Evolutionary conservation across 2,113 vertebrate species (phyloP).

Genomic region (Protobothrops mucrosquamatus): DNA sequence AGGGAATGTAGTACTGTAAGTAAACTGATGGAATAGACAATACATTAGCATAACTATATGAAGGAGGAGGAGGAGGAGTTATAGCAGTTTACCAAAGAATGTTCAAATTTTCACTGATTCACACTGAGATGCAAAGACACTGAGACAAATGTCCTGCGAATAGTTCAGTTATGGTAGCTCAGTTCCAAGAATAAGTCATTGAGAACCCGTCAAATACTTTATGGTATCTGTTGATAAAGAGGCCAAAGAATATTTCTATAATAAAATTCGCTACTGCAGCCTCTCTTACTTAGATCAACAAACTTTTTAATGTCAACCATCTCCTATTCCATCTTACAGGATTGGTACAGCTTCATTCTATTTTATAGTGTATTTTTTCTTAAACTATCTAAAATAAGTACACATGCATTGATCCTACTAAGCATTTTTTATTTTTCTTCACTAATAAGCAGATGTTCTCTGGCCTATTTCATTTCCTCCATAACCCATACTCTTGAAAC

Average conservation of each 20-base stretch:
- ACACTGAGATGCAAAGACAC: neutral
- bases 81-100: neutral
- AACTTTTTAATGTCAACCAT: neutral
- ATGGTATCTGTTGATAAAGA: neutral
- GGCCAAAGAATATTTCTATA: neutral
- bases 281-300: neutral
- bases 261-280: constrained; percentile 21
- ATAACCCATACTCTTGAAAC: neutral
- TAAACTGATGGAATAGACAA: neutral
- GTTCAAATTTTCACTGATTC: neutral
- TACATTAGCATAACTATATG: neutral
- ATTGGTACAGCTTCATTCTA: neutral
- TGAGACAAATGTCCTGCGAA: neutral
- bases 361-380: neutral
- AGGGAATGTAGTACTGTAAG: neutral
- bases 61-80: neutral
- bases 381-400: neutral
- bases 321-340: constrained; percentile 29
- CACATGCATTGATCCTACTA: neutral
- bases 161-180: neutral
- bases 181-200: neutral
- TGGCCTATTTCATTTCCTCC: neutral
- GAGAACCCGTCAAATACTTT: neutral
- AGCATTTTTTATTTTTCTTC: neutral
- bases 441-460: neutral